A percentile compares a stretch with the other conserved stretches of the same genome.
These are phyloP conservation scores for Pterophyllum scalare DNA, from an alignment of 2,113 vertebrate genomes.

Conservation along the genomic window DNA sequence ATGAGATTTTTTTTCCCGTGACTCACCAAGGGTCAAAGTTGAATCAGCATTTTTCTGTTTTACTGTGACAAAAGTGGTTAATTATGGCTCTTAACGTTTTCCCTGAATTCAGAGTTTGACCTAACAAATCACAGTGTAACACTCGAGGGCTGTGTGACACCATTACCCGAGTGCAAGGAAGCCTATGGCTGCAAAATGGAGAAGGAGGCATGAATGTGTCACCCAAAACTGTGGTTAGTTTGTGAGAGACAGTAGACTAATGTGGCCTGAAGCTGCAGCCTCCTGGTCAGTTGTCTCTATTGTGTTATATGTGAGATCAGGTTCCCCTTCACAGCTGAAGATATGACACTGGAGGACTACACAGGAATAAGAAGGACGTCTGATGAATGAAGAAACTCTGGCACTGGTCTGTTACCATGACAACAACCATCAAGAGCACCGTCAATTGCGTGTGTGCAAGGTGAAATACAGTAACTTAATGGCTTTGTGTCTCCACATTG, in stretches of 20 bases:
- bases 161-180: neutral
- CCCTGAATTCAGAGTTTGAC: slow-evolving; percentile 27
- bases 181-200: slow-evolving; percentile 19
- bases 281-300: slow-evolving; percentile 17
- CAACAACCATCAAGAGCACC: slow-evolving; percentile 39
- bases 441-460: slow-evolving; percentile 33
- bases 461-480: slow-evolving; percentile 31
- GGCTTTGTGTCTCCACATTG: slow-evolving; percentile 11
- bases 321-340: slow-evolving; percentile 9
- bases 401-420: slow-evolving; percentile 45
- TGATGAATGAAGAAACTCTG: slow-evolving; percentile 35
- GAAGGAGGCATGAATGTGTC: neutral
- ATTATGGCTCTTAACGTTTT: slow-evolving; percentile 16
- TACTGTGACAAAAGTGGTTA: slow-evolving; percentile 7
- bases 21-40: slow-evolving; percentile 41
- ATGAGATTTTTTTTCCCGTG: slow-evolving; percentile 17
- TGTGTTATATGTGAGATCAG: slow-evolving; percentile 39
- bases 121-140: neutral
- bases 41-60: slow-evolving; percentile 12
- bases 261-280: neutral
- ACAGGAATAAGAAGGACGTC: slow-evolving; percentile 26
- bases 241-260: slow-evolving; percentile 18
- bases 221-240: slow-evolving; percentile 1
- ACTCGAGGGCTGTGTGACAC: neutral
- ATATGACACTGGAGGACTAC: slow-evolving; percentile 21